These are phyloP conservation scores for Apotomis turbidana DNA, from an alignment of 2,888 invertebrate genomes.

Conservation along the genomic window DNA sequence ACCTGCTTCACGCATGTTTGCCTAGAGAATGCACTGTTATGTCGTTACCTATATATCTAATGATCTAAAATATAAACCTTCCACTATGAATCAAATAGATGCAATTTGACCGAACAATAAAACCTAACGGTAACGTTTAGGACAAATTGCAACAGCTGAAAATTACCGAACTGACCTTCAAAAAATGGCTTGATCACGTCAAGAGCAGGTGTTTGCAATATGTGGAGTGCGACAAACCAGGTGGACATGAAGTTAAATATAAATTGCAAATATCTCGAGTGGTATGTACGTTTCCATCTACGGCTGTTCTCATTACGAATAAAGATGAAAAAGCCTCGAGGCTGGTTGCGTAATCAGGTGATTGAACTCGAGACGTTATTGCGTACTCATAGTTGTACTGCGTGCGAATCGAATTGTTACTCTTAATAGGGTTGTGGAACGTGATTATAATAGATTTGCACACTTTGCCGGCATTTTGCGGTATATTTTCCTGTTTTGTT, in stretches of 20 bases:
- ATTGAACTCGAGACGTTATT: slow-evolving; percentile 58
- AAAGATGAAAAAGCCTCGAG: slow-evolving; percentile 56
- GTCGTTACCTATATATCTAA: no score
- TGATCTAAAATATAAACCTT: no score
- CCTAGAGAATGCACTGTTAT: no score
- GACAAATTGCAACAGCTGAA: not conserved
- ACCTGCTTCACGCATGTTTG: no score
- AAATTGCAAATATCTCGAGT: slow-evolving; percentile 19
- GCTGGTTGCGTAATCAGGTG: slow-evolving; percentile 67
- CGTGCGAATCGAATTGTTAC: slow-evolving; percentile 68
- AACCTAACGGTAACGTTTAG: no score
- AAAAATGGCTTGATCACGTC: slow-evolving; percentile 16
- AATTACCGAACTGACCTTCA: not conserved
- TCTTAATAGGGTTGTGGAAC: slow-evolving; percentile 36
- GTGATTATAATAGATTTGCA: slow-evolving; percentile 1
- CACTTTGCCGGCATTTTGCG: slow-evolving; percentile 1
- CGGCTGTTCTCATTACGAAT: slow-evolving; percentile 50
- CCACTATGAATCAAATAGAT: no score
- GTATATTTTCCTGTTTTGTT: slow-evolving; percentile 3
- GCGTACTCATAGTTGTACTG: slow-evolving; percentile 50
- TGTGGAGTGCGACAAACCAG: slow-evolving; percentile 3
- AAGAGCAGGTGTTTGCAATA: slow-evolving; percentile 8
- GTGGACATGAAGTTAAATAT: slow-evolving; percentile 4
- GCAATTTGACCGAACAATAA: no score
- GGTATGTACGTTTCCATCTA: slow-evolving; percentile 51